Percentiles rank a stretch among this genome's conserved stretches.
These are phyloP conservation scores for Miniopterus natalensis DNA, from an alignment of 2,113 vertebrate genomes.

Conservation along the genomic window DNA sequence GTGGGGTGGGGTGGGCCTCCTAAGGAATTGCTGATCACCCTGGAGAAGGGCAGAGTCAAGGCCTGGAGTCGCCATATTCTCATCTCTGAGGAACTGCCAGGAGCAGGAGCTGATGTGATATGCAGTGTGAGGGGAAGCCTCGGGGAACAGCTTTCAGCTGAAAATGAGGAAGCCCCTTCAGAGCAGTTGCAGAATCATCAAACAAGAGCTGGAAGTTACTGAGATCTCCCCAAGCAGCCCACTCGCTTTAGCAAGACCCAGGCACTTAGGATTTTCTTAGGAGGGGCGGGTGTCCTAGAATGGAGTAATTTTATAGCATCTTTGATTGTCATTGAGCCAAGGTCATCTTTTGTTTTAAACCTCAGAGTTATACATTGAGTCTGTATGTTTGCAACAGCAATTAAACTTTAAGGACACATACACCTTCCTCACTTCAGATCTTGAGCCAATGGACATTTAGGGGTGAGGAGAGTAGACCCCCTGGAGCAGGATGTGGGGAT, in stretches of 20 bases:
- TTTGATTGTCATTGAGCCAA: neutral
- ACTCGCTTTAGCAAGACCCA: neutral
- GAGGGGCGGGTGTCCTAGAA: neutral
- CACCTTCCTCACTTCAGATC: neutral
- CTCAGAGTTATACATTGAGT: neutral
- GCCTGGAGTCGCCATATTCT: rapidly evolving
- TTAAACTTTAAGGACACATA: neutral
- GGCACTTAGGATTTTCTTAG: neutral
- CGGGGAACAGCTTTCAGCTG: neutral
- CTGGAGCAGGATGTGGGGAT: neutral
- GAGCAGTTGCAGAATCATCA: neutral
- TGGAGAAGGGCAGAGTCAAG: neutral
- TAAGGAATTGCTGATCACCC: neutral
- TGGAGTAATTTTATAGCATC: neutral
- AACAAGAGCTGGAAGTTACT: neutral
- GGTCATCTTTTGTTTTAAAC: neutral
- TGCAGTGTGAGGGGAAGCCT: neutral
- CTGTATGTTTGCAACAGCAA: neutral
- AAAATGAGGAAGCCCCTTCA: neutral
- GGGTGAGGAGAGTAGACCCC: neutral
- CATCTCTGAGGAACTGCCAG: neutral
- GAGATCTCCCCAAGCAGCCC: neutral
- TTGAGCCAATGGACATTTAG: neutral
- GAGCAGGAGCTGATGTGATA: too few relatives aligned
- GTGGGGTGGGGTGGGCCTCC: neutral